phyloP scores from a whole-genome alignment of 2,888 invertebrate species.

The Melanostoma mellinum region DNA sequence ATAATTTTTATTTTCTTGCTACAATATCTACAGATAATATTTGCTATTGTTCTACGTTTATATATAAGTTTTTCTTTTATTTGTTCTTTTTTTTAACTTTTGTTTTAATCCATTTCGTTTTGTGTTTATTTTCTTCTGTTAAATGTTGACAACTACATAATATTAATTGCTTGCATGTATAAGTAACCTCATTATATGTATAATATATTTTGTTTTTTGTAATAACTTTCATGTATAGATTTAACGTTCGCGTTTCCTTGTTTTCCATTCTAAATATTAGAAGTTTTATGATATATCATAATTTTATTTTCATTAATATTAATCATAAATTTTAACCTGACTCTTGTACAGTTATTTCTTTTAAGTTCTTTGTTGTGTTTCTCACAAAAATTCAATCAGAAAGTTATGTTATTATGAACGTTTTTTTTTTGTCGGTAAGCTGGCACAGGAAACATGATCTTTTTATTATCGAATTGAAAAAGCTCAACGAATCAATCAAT shows the following conservation, averaged over 20 bases:
- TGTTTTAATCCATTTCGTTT: slow-evolving; percentile 20
- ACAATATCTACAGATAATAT: slow-evolving; percentile 67
- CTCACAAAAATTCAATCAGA: slow-evolving; percentile 48
- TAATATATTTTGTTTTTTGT: slow-evolving; percentile 55
- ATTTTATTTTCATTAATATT: slow-evolving; percentile 32
- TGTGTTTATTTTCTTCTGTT: slow-evolving; percentile 26
- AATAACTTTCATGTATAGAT: slow-evolving; percentile 49
- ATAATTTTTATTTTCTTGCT: slow-evolving; percentile 45
- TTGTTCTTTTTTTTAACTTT: slow-evolving; percentile 16
- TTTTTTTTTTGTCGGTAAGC: slow-evolving; percentile 68
- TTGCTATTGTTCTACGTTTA: slow-evolving; percentile 54
- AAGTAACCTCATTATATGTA: slow-evolving; percentile 44
- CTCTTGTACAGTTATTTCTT: slow-evolving; percentile 58
- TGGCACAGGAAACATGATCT: slow-evolving; percentile 74
- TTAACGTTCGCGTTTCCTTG: slow-evolving; percentile 45
- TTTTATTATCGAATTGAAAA: slow-evolving; percentile 74
- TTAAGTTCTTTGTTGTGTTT: slow-evolving; percentile 32
- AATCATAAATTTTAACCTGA: slow-evolving; percentile 53
- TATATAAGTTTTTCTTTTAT: slow-evolving; percentile 36
- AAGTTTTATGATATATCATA: slow-evolving; percentile 67
- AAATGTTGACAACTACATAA: slow-evolving; percentile 59
- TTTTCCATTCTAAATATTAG: slow-evolving; percentile 70
- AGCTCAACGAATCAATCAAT: slow-evolving; percentile 74
- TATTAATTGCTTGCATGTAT: slow-evolving; percentile 55
- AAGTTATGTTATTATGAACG: slow-evolving; percentile 32